Evolutionary conservation across 2,797 vertebrate genomes (phyloP).

Genomic region (Hippopotamyrus pictus): DNA sequence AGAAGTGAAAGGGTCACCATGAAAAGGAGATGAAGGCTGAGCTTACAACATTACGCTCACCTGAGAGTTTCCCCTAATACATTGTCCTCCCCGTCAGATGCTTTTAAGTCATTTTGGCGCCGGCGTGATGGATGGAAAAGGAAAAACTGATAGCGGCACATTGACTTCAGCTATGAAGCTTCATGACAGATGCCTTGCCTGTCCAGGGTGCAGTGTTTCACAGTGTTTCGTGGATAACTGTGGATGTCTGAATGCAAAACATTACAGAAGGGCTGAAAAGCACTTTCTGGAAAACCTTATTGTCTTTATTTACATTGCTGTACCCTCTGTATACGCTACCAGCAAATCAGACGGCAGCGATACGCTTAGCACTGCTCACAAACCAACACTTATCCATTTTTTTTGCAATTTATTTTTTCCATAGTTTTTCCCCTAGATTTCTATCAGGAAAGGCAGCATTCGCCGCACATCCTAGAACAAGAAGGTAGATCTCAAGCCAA

Average conservation of each 20-base stretch:
- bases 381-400: background rate
- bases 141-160: background rate
- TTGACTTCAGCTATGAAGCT: background rate
- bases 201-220: conserved; percentile 24
- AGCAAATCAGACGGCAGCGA: background rate
- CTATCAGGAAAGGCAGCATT: background rate
- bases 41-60: background rate
- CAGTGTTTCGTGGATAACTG: background rate
- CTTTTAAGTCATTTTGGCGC: background rate
- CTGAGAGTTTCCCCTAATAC: background rate
- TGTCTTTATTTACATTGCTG: background rate
- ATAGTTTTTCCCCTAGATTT: background rate
- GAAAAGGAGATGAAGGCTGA: background rate
- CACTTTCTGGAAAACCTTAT: background rate
- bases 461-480: background rate
- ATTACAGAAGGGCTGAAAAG: background rate
- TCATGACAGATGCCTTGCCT: background rate
- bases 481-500: background rate
- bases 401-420: background rate
- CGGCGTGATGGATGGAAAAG: background rate
- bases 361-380: background rate
- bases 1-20: background rate
- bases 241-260: background rate
- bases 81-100: background rate
- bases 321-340: background rate